Evolutionary conservation across 23 tunicate species (phyloP).

Genomic region (Corella eumyota): DNA sequence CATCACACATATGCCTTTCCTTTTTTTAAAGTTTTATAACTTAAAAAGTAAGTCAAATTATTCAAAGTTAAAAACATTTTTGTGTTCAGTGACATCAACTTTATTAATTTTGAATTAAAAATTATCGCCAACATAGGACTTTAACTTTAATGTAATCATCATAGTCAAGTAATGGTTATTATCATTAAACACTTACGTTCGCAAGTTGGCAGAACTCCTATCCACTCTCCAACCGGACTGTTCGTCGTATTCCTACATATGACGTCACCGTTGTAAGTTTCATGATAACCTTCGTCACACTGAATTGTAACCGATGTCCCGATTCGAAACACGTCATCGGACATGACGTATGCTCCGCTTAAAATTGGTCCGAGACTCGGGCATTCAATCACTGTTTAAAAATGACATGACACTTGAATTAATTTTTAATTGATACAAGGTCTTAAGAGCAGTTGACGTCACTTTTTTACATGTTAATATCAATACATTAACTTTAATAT

Average conservation of each 20-base stretch:
- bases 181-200: conserved; percentile 34
- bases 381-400: conserved; percentile 28
- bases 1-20: neutral
- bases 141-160: too few relatives aligned
- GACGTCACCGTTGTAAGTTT: neutral
- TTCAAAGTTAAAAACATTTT: too few relatives aligned
- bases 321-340: conserved; percentile 1
- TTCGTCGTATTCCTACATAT: conserved; percentile 3
- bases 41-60: too few relatives aligned
- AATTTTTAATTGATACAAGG: too few relatives aligned
- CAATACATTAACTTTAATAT: too few relatives aligned
- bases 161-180: too few relatives aligned
- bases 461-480: too few relatives aligned
- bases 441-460: too few relatives aligned
- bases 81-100: too few relatives aligned
- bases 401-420: too few relatives aligned
- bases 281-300: conserved; percentile 9
- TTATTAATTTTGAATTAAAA: too few relatives aligned
- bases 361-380: neutral
- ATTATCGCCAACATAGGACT: too few relatives aligned
- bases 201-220: conserved; percentile 29
- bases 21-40: neutral
- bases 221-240: conserved; percentile 39
- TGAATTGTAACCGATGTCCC: conserved; percentile 10
- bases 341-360: conserved; percentile 5